Evolutionary conservation across 2,888 invertebrate genomes (phyloP).

Genomic region (Troides aeacus): DNA sequence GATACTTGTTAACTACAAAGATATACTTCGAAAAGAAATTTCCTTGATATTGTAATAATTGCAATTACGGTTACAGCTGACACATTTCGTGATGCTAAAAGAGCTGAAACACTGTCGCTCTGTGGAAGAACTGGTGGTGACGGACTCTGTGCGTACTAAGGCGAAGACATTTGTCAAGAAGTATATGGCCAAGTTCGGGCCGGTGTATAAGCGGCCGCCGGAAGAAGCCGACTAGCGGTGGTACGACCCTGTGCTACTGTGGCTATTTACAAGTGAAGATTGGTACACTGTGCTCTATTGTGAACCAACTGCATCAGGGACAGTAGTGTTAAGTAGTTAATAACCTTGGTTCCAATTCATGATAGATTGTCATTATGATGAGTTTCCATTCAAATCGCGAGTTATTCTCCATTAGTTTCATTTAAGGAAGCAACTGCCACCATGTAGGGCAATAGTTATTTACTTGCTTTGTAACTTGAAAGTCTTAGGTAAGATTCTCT

Average conservation of each 20-base stretch:
- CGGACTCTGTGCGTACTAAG: conserved; percentile 95
- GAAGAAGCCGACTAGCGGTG: conserved; percentile 80
- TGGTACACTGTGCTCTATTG: background rate
- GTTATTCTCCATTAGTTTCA: too few species aligned
- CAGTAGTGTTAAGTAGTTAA: background rate
- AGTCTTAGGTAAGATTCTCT: too few species aligned
- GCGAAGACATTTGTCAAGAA: conserved; percentile 96
- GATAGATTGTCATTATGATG: background rate
- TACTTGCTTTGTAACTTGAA: too few species aligned
- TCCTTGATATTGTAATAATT: too few species aligned
- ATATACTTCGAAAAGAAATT: too few species aligned
- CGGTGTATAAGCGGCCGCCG: conserved; percentile 85
- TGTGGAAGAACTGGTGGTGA: conserved; percentile 91
- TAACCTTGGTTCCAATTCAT: conserved; percentile 3
- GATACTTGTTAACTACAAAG: too few species aligned
- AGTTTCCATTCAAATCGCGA: too few species aligned
- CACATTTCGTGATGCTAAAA: conserved; percentile 96
- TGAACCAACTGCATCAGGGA: background rate
- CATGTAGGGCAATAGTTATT: too few species aligned
- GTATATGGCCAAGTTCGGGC: conserved; percentile 97
- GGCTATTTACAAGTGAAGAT: background rate
- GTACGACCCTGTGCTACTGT: conserved; percentile 16
- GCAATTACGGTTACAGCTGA: conserved; percentile 76
- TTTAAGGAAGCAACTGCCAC: too few species aligned
- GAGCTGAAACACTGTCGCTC: conserved; percentile 95